Evolutionary conservation across 2,113 vertebrate genomes (phyloP), one percentile per base, ranked within the genome.

Genomic region (Phyllostomus discolor): DNA sequence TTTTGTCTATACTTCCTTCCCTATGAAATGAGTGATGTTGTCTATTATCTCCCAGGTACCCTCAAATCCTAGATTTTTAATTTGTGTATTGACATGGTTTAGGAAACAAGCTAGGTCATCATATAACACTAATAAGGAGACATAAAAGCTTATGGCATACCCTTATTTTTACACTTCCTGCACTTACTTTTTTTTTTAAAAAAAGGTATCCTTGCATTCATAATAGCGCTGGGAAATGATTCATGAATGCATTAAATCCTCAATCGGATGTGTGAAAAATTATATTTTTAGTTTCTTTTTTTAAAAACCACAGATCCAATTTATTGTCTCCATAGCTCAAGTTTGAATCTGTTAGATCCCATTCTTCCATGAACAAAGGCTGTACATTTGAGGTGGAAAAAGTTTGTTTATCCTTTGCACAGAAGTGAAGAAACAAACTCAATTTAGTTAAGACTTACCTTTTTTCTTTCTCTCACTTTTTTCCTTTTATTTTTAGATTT

Each of bases 131-230:
- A 87, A 59, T 31, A 52, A 5, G 10, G 50, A 87, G 10, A 38
- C 66, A 78, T 54, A 64, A 62, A 85, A 43, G 46, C 82, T 85
- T 90, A 89, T 20, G 38, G 41, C 5, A 52, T 69, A 72, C 14
- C 26, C 43, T 96, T 76, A 95, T 46, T 95, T 73, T 96, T 73
- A 91, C 4, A 89, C 38, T 95, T 90, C 78, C 79, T 85, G n/a
- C 6, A 69, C 48, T 75, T 93, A 67, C 6, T 33, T 22, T n/a
- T 33, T 22, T 33, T 28, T 85, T 95, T 22, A 1, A 52, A 78
- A 76, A 48, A 50, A n/a, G 33, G 86, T 94, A 94, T 41, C 81
- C 69, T 69, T 81, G 38, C 79, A 94, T 79, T 97, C 50, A 46
- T 64, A 66, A 81, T 17, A 85, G 64, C 4, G 6, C 46, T 88